Evolutionary conservation across 2,888 invertebrate species (phyloP), one percentile per base, ranked within the genome.

Genomic region (Watsonalla binaria): DNA sequence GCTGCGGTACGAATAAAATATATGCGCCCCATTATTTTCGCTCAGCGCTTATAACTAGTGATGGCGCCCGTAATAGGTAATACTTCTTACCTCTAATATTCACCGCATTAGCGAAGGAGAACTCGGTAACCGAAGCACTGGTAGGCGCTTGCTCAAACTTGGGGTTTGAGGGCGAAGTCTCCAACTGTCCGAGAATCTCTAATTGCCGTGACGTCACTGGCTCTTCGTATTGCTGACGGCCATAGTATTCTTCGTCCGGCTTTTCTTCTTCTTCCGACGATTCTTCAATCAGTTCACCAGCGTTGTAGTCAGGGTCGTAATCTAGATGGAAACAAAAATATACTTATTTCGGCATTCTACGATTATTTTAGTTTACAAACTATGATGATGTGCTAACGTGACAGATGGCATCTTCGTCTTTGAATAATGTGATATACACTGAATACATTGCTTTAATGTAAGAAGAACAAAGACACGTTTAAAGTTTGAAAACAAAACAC

Each of bases 1-100:
- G n/a, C n/a, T n/a, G n/a, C n/a, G n/a, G n/a, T n/a, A n/a, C n/a
- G n/a, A n/a, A n/a, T n/a, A n/a, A n/a, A n/a, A n/a, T n/a, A n/a
- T n/a, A n/a, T n/a, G n/a, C n/a, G n/a, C n/a, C n/a, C n/a, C n/a
- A 24, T 24, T 24, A n/a, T n/a, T 24, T 24, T 24, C 24, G 24
- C 2, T 24, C 2, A 24, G 24, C 24, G 24, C 24, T 24, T 4
- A 24, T 24, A 24, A 24, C 24, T 24, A 1, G 24, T 24, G 24
- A n/a, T n/a, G n/a, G n/a, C n/a, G n/a, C n/a, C n/a, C n/a, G n/a
- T n/a, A n/a, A n/a, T n/a, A n/a, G n/a, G n/a, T n/a, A n/a, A n/a
- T n/a, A n/a, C n/a, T 14, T 66, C 77, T 66, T 57, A 90, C 90
- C 90, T 83, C 89, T 84, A 57, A 86, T 78, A 72, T 89, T 90